Base-by-base conservation (phyloP, 2,113 vertebrate genomes). In the Oophaga pumilio region DNA sequence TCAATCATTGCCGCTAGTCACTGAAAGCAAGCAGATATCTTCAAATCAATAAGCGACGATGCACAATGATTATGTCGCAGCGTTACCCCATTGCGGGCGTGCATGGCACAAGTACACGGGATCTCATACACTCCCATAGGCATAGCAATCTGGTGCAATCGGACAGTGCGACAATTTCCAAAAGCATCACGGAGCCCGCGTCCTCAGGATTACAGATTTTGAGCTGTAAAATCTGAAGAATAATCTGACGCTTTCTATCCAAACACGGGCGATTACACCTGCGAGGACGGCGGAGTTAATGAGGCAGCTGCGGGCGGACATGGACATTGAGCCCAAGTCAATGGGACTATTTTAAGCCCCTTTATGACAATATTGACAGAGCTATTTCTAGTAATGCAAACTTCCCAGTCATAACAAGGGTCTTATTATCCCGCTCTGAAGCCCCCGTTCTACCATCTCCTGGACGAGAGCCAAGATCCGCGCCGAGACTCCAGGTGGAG, bases 301-400 rank as follows among this genome's bases (percentile, higher is more conserved):
- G 26, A 59, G 82, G 28, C 83, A 85, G 88, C 76, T 85, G 88
- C 53, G 50, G 68, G 33, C 76, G 22, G 62, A 43, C 74, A 71
- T 14, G n/a, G 26, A 17, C 82, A 66, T 77, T 78, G 76, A 57
- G 60, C 83, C n/a, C 74, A 26, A 62, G 52, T 64, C 62, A 84
- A 83, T 71, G 52, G 52, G 43, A 79, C 84, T 81, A 76, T 78
- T 78, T 84, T 84, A 84, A 69, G 82, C 53, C 73, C 82, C 82
- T 78, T 85, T 85, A 88, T 88, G 82, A 83, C 73, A 88, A 88
- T 85, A 88, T 78, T 76, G 87, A 88, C 78, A 28, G 73, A 76
- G 87, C 74, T 88, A 88, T 88, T 88, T 88, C 66, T 85, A 88
- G 87, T 76, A 49, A 59, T 53, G 26, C 20, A 76, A 86, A 60